phyloP scores from a whole-genome alignment of 2,797 vertebrate genomes.

The Rhinatrema bivittatum region DNA sequence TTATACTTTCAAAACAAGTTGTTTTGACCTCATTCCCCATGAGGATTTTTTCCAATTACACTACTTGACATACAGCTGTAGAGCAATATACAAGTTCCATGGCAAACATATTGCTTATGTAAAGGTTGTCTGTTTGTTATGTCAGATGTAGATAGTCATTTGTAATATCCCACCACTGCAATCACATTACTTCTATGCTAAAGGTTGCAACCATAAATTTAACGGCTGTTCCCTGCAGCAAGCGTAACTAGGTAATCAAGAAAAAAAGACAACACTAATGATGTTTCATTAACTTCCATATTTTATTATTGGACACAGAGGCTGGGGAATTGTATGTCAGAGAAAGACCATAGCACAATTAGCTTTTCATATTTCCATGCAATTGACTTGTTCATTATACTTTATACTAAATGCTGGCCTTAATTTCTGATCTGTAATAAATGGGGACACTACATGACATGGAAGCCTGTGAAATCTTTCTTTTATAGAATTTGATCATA shows the following conservation, averaged over 20 bases:
- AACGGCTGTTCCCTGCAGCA: conserved; percentile 24
- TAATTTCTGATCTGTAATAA: too few species aligned
- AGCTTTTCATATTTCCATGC: conserved; percentile 17
- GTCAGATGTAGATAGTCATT: conserved; percentile 19
- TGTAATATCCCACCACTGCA: conserved; percentile 30
- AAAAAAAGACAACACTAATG: conserved; percentile 41
- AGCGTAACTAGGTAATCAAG: conserved; percentile 37
- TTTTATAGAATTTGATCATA: too few species aligned
- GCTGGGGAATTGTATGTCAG: not conserved
- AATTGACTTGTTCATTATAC: too few species aligned
- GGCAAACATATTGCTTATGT: conserved; percentile 7
- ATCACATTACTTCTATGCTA: conserved; percentile 40
- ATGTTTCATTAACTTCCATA: conserved; percentile 31
- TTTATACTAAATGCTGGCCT: too few species aligned
- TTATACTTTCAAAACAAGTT: conserved; percentile 11
- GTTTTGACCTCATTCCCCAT: conserved; percentile 10
- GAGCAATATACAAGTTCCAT: conserved; percentile 5
- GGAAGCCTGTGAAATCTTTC: too few species aligned
- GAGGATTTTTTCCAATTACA: conserved; percentile 21
- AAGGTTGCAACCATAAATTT: conserved; percentile 44
- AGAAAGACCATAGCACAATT: conserved; percentile 9
- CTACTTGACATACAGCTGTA: conserved; percentile 11
- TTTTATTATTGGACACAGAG: conserved; percentile 27
- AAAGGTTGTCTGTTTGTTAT: conserved; percentile 28
- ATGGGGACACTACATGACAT: too few species aligned